Base-by-base conservation (phyloP, 2,888 invertebrate species). In the Tachina fera region DNA sequence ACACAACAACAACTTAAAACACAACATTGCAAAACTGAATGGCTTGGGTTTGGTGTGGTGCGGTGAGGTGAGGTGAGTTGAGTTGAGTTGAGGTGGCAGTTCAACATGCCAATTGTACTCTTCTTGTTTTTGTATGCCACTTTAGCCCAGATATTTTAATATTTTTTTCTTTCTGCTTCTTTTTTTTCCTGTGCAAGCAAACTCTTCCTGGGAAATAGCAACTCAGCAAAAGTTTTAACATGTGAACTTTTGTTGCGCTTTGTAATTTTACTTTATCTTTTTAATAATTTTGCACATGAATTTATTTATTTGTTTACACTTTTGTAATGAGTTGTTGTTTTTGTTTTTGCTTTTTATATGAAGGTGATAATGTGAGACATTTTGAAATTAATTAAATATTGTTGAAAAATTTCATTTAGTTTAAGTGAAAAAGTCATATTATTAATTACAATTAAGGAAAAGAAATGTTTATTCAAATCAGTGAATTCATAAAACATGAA, bases 151-250 rank as follows among this genome's bases (percentile, higher is more conserved):
- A 31, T 31, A 49, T 2, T 51, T 43, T n/a, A n/a, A n/a, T n/a
- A n/a, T n/a, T 63, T 49, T 14, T 61, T 22, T 5, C 31, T 31
- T 6, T 19, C 31, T 19, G 19, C 9, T 41, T 11, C 1, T 39
- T 14, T 22, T 9, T 9, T 1, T 16, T 31, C 0, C 31, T 31
- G 31, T 31, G 31, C 31, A 2, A 31, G 19, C 39, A 47, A 14
- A 13, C 16, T 14, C 19, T 47, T 74, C 19, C 19, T 41, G 51
- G 19, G 16, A 51, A 63, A 75, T 31, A 31, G 51, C 41, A 56
- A 9, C 39, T 19, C 58, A 63, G 63, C 61, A 53, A 68, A 71
- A 71, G 63, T 68, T 68, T 31, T 39, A 63, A 71, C 39, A 71
- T 53, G 16, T 63, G 63, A 58, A 68, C 41, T 49, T 77, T 67